Base-by-base conservation (phyloP, 2,113 vertebrate genomes). In the Tiliqua scincoides region DNA sequence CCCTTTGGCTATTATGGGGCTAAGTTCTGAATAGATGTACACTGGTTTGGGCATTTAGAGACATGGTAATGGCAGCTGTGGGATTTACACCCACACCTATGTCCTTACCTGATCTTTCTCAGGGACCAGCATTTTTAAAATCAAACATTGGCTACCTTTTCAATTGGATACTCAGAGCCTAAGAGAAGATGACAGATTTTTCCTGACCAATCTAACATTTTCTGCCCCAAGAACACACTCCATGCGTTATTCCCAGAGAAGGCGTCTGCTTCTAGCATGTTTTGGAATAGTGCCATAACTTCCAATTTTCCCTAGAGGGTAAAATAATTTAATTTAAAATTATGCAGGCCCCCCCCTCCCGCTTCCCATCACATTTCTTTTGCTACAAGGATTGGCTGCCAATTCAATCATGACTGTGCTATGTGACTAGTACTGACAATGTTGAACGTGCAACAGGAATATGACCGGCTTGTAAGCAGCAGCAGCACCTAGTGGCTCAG, bases 281-380 rank as follows among this genome's bases (percentile, higher is more conserved):
- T 72, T 91, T 85, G 40, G 20, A 54, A 6, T 23, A 89, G 57
- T 8, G 57, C 30, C 70, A 54, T 48, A 68, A 79, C 9, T 86
- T 65, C 82, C 80, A 72, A 74, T 84, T 48, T 85, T 94, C 68
- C 63, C 74, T 70, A 1, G 17, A 63, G 25, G n/a, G 89, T 72
- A 88, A 89, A 91, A 92, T 88, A 86, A 91, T 84, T 89, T 87
- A 14, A 85, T 90, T 89, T 94, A 62, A 73, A 73, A 77, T 82
- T 10, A 63, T 57, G 3, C 1, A 0, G 35, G 10, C 15, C 25
- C 23, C n/a, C 40, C 59, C 32, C 37, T 54, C 12, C 48, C 20
- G 52, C 23, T 17, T 12, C 4, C 3, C 9, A 1, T 87, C 87
- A 3, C 27, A 48, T 75, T 87, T 57, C 17, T 86, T 0, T 70